phyloP scores from a whole-genome alignment of 2,113 vertebrate species.

The Ardeotis arabs region DNA sequence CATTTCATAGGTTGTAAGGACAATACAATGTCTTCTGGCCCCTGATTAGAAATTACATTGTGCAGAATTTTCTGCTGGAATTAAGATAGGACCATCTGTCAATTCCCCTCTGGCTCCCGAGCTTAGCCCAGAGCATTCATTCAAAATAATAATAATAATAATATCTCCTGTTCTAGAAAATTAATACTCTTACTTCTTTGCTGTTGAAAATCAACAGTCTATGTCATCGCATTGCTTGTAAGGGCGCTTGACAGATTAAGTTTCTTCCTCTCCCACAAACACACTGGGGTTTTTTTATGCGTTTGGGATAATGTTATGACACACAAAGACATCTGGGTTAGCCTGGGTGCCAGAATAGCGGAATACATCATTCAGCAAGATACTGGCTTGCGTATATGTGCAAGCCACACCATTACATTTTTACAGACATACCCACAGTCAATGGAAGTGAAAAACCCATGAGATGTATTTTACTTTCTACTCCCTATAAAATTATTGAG shows the following conservation, averaged over 20 bases:
- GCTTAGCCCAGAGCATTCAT: background rate
- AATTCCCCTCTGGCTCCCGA: background rate
- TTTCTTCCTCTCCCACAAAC: background rate
- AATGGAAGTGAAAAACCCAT: background rate
- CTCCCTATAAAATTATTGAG: background rate
- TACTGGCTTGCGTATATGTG: background rate
- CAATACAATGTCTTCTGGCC: background rate
- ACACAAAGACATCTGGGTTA: background rate
- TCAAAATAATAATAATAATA: slow-evolving; percentile 3
- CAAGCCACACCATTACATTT: background rate
- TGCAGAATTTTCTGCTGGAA: slow-evolving; percentile 18
- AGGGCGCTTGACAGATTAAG: background rate
- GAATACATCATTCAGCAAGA: background rate
- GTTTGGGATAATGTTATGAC: background rate
- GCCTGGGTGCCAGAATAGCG: background rate
- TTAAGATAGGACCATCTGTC: slow-evolving; percentile 13
- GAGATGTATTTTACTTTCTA: background rate
- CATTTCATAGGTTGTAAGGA: background rate
- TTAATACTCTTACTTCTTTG: background rate
- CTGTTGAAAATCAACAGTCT: background rate
- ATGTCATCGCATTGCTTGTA: background rate
- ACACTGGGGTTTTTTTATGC: background rate
- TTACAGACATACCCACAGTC: background rate
- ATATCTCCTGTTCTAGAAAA: background rate
- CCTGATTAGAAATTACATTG: slow-evolving; percentile 12